phyloP scores from a whole-genome alignment of 2,113 vertebrate genomes.

The Dunckerocampus dactyliophorus region DNA sequence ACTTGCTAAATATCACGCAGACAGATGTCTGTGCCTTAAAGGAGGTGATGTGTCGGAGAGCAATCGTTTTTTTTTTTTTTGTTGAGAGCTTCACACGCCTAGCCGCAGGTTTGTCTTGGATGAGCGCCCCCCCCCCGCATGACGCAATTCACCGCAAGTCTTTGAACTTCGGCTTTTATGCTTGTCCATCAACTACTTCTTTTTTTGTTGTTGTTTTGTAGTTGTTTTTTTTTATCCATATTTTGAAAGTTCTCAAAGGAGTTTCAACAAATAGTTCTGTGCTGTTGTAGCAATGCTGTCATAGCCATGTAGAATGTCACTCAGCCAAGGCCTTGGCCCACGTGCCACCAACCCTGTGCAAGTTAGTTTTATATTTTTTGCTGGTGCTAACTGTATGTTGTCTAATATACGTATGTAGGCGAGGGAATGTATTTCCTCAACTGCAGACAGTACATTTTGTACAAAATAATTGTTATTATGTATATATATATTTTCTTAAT shows the following conservation, averaged over 20 bases:
- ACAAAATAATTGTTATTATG: no score
- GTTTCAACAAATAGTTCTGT: neutral
- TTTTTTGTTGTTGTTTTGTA: conserved; percentile 24
- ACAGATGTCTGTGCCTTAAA: conserved; percentile 27
- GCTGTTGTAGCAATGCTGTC: neutral
- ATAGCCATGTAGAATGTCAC: neutral
- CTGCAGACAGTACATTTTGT: no score
- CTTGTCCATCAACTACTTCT: conserved; percentile 59
- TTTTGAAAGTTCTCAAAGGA: neutral
- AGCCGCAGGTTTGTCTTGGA: conserved; percentile 52
- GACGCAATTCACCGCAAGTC: conserved; percentile 75
- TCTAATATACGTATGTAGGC: no score
- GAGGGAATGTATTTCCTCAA: no score
- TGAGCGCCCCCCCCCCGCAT: conserved; percentile 62
- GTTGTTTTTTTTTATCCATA: conserved; percentile 23
- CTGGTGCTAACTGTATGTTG: no score
- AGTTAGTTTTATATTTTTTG: no score
- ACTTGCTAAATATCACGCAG: conserved; percentile 38
- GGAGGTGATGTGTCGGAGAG: conserved; percentile 30
- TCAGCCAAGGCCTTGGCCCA: no score
- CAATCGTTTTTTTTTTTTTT: conserved; percentile 35
- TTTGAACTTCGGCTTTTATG: conserved; percentile 75
- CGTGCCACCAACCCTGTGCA: no score
- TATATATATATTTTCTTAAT: no score
- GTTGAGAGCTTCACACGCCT: conserved; percentile 14